phyloP scores from a whole-genome alignment of 2,888 invertebrate genomes.

The Macropis europaea region DNA sequence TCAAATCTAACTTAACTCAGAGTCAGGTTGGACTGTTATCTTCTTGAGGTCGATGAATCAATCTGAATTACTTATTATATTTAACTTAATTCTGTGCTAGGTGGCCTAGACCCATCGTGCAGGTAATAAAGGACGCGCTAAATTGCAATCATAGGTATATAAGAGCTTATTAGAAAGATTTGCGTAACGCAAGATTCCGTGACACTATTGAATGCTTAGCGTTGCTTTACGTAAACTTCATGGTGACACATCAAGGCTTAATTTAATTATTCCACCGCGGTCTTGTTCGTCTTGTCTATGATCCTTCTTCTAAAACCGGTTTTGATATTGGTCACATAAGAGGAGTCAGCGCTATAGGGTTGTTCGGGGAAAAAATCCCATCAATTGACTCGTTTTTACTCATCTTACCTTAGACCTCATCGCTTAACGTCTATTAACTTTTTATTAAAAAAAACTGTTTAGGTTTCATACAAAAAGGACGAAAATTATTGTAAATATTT shows the following conservation, averaged over 20 bases:
- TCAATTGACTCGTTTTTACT: neutral
- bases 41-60: too few species aligned
- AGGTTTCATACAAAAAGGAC: too few species aligned
- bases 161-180: slow-evolving; percentile 16
- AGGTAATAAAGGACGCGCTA: neutral
- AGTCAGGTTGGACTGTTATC: too few species aligned
- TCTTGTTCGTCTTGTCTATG: slow-evolving; percentile 10
- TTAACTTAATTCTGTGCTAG: too few species aligned
- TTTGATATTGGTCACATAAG: slow-evolving; percentile 28
- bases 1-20: too few species aligned
- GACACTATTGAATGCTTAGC: slow-evolving; percentile 38
- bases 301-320: slow-evolving; percentile 39
- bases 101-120: too few species aligned
- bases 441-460: too few species aligned
- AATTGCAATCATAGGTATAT: neutral
- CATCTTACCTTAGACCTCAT: too few species aligned
- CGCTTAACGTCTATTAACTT: too few species aligned
- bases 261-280: slow-evolving; percentile 35
- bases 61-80: too few species aligned
- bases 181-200: slow-evolving; percentile 38
- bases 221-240: slow-evolving; percentile 44
- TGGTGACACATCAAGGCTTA: slow-evolving; percentile 34
- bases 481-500: too few species aligned
- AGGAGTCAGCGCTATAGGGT: slow-evolving; percentile 1
- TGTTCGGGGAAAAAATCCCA: neutral